Evolutionary conservation across 2,888 invertebrate genomes (phyloP).

Genomic region (Parascotia fuliginaria): DNA sequence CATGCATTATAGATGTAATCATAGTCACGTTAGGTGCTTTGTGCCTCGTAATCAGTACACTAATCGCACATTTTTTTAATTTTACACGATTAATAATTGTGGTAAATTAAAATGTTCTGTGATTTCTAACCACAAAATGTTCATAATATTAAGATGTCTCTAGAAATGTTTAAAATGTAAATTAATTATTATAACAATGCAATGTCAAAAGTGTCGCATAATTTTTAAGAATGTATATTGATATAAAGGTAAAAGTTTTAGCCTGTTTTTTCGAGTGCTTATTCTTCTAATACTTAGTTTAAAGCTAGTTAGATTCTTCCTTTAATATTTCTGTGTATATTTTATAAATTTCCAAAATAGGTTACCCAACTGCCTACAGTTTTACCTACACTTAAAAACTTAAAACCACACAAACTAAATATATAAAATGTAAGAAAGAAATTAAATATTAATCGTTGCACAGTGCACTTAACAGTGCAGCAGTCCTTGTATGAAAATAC

Average conservation of each 20-base stretch:
- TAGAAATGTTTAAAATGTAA: not conserved
- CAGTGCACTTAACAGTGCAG: no score
- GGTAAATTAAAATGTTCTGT: not conserved
- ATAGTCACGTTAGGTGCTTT: constrained; percentile 29
- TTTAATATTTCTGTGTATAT: no score
- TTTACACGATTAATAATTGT: constrained; percentile 2
- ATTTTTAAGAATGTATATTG: not conserved
- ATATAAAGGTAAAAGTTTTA: no score
- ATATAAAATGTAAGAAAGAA: no score
- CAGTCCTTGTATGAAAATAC: not conserved
- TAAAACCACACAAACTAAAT: no score
- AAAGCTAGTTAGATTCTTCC: no score
- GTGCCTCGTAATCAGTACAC: constrained; percentile 6
- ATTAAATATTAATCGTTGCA: no score
- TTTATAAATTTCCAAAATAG: no score
- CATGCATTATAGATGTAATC: constrained; percentile 35
- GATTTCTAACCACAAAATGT: not conserved
- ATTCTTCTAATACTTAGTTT: no score
- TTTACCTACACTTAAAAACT: no score
- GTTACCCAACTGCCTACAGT: no score
- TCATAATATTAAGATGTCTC: not conserved
- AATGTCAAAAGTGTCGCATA: constrained; percentile 11
- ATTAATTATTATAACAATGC: constrained; percentile 10
- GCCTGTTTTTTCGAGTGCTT: no score
- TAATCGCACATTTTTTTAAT: constrained; percentile 3